phyloP scores from a whole-genome alignment of 1,140 invertebrate species.

The Hypothenemus hampei region DNA sequence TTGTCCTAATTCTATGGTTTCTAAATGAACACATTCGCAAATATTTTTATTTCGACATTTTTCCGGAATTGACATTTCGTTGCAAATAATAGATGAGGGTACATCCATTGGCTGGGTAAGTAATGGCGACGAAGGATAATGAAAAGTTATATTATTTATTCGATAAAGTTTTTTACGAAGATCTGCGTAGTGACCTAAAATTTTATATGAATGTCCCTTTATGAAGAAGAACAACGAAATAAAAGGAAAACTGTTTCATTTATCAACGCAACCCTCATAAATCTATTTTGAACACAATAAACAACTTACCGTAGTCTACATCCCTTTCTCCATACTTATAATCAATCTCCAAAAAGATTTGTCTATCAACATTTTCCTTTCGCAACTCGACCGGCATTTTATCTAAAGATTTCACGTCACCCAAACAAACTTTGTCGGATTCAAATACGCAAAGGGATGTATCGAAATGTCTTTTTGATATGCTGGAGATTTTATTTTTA shows the following conservation, averaged over 20 bases:
- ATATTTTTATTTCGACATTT: slow-evolving; percentile 46
- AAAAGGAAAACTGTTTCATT: not conserved
- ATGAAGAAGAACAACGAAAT: not conserved
- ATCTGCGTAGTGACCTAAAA: slow-evolving; percentile 28
- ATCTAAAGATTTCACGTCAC: slow-evolving; percentile 51
- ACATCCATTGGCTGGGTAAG: slow-evolving; percentile 58
- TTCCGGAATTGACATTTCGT: slow-evolving; percentile 40
- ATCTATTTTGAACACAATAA: not conserved
- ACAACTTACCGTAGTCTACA: slow-evolving; percentile 15
- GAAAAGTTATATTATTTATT: slow-evolving; percentile 63
- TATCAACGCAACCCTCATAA: too few species aligned
- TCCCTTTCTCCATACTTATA: slow-evolving; percentile 42
- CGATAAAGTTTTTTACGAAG: slow-evolving; percentile 43
- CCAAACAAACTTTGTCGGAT: slow-evolving; percentile 53
- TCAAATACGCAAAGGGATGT: slow-evolving; percentile 41
- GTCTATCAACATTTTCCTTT: slow-evolving; percentile 48
- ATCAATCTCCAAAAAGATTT: slow-evolving; percentile 57
- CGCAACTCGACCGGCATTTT: slow-evolving; percentile 51
- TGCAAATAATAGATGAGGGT: slow-evolving; percentile 51
- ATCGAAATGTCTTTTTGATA: slow-evolving; percentile 44
- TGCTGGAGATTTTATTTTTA: too few species aligned
- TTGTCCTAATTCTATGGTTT: slow-evolving; percentile 55
- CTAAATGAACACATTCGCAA: slow-evolving; percentile 63
- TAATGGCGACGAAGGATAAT: slow-evolving; percentile 63
- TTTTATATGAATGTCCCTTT: not conserved